Evolutionary conservation across 2,888 invertebrate genomes (phyloP), one percentile per base, ranked within the genome.

Genomic region (Synanthedon formicaeformis): DNA sequence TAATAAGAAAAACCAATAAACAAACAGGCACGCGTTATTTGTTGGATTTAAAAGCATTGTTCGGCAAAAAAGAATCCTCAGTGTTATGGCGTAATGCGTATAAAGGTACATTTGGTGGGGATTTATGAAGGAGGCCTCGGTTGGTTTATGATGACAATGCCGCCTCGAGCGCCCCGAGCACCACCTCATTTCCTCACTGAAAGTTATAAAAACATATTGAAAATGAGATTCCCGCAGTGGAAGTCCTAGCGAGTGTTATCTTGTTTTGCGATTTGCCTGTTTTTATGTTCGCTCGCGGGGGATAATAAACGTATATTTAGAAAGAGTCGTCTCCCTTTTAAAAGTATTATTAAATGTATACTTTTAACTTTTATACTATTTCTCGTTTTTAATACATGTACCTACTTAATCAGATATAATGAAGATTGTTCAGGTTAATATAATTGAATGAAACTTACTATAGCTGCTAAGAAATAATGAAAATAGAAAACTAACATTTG

Each of bases 151-250:
- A 86, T 80, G 84, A 86, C 85, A 86, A 86, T 83, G 75, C 74
- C 70, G 70, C 65, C 70, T 65, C 69, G 67, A 73, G 67, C 74
- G 81, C 82, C 59, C 79, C 71, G 73, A 77, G 80, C 82, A 71
- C 75, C 84, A 81, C 83, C 86, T 86, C 84, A 87, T 87, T 86
- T 87, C 86, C 87, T 82, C 74, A 78, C 80, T 69, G 78, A 84
- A 85, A 86, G 86, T 86, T 86, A 87, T 87, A 86, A 87, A 87
- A 86, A 86, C 87, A 86, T 87, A 87, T 87, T 87, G 87, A 86
- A 87, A 86, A 87, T 84, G 83, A 86, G 86, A 86, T 86, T 80
- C 83, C 71, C 78, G 73, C 74, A 66, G 69, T 71, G 74, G 73
- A 80, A 77, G 75, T 77, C 82, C 79, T 73, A 75, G 74, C 75